These are phyloP conservation scores for Callyntrura sp. DNA, from an alignment of 2,888 invertebrate species.

Conservation along the genomic window DNA sequence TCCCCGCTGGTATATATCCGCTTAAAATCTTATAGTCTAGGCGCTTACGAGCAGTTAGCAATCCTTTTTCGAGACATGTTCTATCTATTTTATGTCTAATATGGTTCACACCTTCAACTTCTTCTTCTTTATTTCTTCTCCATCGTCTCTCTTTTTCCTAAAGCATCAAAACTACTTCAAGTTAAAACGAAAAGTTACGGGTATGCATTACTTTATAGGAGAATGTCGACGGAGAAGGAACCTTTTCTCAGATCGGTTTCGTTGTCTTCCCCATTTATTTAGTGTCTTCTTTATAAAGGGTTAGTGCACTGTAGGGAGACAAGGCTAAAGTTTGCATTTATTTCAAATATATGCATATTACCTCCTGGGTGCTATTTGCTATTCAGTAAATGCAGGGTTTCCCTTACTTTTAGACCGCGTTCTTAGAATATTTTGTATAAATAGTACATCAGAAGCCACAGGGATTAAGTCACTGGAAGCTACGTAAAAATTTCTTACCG, in stretches of 20 bases:
- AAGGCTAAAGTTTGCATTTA: no score
- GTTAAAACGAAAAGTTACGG: neutral
- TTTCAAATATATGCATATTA: no score
- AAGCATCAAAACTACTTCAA: neutral
- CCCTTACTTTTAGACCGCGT: no score
- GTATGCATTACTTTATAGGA: neutral
- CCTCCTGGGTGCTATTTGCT: no score
- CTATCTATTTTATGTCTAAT: slow-evolving; percentile 38
- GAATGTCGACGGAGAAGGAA: neutral
- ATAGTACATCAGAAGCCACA: no score
- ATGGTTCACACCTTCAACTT: slow-evolving; percentile 59
- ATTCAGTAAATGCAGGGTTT: no score
- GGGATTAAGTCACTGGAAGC: no score
- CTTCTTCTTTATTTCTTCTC: neutral
- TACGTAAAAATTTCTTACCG: no score
- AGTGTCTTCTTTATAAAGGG: neutral
- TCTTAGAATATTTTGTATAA: no score
- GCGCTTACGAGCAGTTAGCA: no score
- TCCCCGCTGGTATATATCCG: neutral
- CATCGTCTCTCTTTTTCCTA: neutral
- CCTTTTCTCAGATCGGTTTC: slow-evolving; percentile 35
- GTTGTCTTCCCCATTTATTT: slow-evolving; percentile 9
- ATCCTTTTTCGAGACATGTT: neutral
- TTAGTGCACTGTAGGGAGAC: no score
- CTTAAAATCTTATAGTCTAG: no score